These are phyloP conservation scores for Anarsia innoxiella DNA, from an alignment of 2,888 invertebrate genomes.

Conservation along the genomic window DNA sequence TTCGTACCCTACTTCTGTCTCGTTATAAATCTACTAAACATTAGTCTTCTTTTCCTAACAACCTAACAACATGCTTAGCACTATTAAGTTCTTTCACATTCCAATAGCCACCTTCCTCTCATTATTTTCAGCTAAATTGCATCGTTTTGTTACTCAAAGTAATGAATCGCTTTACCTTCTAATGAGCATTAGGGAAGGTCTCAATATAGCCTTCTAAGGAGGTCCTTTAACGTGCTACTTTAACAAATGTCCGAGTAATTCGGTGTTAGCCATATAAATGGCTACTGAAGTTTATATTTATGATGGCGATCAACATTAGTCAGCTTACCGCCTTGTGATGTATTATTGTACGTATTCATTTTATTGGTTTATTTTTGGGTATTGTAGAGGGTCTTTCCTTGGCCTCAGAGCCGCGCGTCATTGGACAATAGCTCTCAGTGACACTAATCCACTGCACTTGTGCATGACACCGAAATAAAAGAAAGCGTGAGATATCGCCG, in stretches of 20 bases:
- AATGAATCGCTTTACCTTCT: conserved; percentile 3
- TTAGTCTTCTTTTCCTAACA: conserved; percentile 26
- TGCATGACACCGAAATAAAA: conserved; percentile 46
- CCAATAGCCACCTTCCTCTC: no score
- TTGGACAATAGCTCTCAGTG: conserved; percentile 30
- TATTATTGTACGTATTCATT: no score
- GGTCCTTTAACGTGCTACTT: conserved; percentile 7
- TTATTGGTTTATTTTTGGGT: no score
- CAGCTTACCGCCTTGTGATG: conserved; percentile 25
- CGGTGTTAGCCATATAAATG: conserved; percentile 7
- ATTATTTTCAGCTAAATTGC: no score
- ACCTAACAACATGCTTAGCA: no score
- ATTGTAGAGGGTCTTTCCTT: no score
- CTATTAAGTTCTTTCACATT: no score
- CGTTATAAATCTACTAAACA: conserved; percentile 45
- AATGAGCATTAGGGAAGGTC: conserved; percentile 6
- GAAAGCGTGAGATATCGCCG: conserved; percentile 44
- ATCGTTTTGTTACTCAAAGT: no score
- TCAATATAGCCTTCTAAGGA: conserved; percentile 3
- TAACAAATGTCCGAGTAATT: conserved; percentile 5
- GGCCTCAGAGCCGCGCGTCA: conserved; percentile 32
- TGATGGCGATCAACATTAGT: conserved; percentile 17
- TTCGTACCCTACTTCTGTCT: conserved; percentile 50
- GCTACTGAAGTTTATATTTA: conserved; percentile 14
- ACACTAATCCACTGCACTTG: conserved; percentile 11